Evolutionary conservation across 1,140 invertebrate genomes (phyloP).

Genomic region (Macrostomum lignano): DNA sequence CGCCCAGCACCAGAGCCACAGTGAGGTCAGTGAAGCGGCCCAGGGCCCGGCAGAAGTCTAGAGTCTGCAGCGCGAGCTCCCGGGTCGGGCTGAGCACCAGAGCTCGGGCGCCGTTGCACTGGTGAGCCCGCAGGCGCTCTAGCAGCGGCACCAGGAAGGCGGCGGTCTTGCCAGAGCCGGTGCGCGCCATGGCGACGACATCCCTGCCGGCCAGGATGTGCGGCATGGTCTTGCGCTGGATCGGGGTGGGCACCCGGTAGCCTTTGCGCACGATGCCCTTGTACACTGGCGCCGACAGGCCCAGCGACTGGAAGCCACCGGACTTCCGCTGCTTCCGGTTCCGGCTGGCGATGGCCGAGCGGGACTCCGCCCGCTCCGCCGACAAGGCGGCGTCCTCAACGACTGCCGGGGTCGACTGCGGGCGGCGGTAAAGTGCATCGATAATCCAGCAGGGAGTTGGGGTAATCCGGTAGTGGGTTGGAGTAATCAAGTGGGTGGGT

Average conservation of each 20-base stretch:
- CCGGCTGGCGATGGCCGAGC: too few relatives aligned
- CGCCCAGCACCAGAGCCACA: constrained; percentile 60
- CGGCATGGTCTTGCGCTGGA: constrained; percentile 72
- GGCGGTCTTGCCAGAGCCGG: constrained; percentile 78
- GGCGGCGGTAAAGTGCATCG: too few relatives aligned
- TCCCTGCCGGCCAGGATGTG: constrained; percentile 70
- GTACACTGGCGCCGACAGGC: constrained; percentile 45
- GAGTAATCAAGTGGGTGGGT: too few relatives aligned
- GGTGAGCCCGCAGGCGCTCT: constrained; percentile 33
- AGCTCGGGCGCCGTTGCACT: constrained; percentile 36
- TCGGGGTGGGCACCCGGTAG: constrained; percentile 59
- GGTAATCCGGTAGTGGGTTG: too few relatives aligned
- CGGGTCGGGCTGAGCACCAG: constrained; percentile 90
- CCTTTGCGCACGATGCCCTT: constrained; percentile 20
- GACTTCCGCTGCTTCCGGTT: constrained; percentile 45
- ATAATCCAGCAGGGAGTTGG: too few relatives aligned
- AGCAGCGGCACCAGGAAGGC: constrained; percentile 54
- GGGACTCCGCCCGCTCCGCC: too few relatives aligned
- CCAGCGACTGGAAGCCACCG: constrained; percentile 71
- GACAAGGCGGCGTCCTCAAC: too few relatives aligned
- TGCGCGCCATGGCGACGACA: constrained; percentile 60
- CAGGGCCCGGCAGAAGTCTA: constrained; percentile 71
- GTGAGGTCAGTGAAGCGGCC: constrained; percentile 58
- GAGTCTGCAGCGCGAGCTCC: constrained; percentile 86
- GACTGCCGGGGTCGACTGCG: too few relatives aligned